A percentile compares a stretch with the other conserved stretches of the same genome.
Conservation (phyloP, 2,888 invertebrate species). For the Argyresthia goedartella region DNA sequence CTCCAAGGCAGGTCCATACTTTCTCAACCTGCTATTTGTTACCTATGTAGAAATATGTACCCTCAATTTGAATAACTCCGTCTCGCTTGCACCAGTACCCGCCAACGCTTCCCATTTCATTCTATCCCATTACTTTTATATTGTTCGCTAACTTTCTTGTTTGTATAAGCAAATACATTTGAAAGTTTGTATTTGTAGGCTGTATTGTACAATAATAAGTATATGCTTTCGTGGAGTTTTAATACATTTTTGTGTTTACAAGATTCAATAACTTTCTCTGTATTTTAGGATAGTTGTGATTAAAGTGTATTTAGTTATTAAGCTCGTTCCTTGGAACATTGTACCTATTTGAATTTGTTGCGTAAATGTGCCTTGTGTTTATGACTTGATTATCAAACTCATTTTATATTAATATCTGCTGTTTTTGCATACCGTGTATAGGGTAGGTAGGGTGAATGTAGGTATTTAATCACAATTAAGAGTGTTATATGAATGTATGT, state of each 20-base stretch:
- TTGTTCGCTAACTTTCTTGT: conserved; percentile 72
- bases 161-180: conserved; percentile 71
- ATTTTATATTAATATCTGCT: background rate
- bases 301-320: too few relatives aligned
- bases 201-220: conserved; percentile 55
- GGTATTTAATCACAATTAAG: background rate
- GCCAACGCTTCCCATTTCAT: conserved; percentile 29
- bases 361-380: too few relatives aligned
- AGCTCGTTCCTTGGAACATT: too few relatives aligned
- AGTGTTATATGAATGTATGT: background rate
- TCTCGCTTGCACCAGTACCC: conserved; percentile 40
- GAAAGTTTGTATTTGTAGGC: conserved; percentile 69
- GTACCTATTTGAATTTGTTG: too few relatives aligned
- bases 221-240: conserved; percentile 23
- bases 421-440: too few relatives aligned
- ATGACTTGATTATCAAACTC: background rate
- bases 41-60: conserved; percentile 71
- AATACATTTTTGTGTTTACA: conserved; percentile 12
- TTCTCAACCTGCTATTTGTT: conserved; percentile 65
- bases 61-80: conserved; percentile 65
- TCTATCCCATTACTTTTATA: conserved; percentile 71
- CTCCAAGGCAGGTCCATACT: conserved; percentile 45
- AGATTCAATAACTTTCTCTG: conserved; percentile 2
- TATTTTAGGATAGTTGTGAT: background rate
- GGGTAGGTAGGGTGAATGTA: too few relatives aligned